Evolutionary conservation across 2,888 invertebrate genomes (phyloP).

Genomic region (Helleia helle): DNA sequence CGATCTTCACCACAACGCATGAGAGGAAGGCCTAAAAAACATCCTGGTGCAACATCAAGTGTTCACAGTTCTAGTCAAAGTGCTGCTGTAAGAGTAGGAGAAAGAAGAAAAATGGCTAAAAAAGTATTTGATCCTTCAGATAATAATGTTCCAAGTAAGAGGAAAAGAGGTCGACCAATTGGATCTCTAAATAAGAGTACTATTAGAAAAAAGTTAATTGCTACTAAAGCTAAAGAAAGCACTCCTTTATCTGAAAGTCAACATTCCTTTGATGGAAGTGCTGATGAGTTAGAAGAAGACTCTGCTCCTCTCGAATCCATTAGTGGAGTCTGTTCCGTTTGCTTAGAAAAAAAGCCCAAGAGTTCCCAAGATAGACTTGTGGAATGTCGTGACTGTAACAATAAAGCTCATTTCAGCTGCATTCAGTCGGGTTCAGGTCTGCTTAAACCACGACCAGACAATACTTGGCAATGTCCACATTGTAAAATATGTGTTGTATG

Average conservation of each 20-base stretch:
- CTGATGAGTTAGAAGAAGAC: slow-evolving; percentile 60
- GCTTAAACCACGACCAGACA: slow-evolving; percentile 76
- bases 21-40: slow-evolving; percentile 59
- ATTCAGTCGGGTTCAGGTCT: slow-evolving; percentile 79
- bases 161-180: slow-evolving; percentile 79
- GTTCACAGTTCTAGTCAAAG: slow-evolving; percentile 38
- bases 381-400: slow-evolving; percentile 81
- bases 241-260: slow-evolving; percentile 53
- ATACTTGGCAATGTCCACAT: slow-evolving; percentile 91
- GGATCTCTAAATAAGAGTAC: slow-evolving; percentile 76
- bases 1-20: slow-evolving; percentile 63
- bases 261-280: slow-evolving; percentile 55
- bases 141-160: slow-evolving; percentile 81
- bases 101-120: slow-evolving; percentile 82
- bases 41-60: slow-evolving; percentile 38
- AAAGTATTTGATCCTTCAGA: slow-evolving; percentile 91
- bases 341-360: slow-evolving; percentile 72
- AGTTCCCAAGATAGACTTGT: slow-evolving; percentile 77
- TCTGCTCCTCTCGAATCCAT: slow-evolving; percentile 55
- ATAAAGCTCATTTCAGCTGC: slow-evolving; percentile 82
- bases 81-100: slow-evolving; percentile 70
- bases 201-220: slow-evolving; percentile 63
- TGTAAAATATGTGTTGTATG: slow-evolving; percentile 91
- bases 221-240: slow-evolving; percentile 47
- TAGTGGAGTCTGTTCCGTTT: slow-evolving; percentile 77